phyloP scores from a whole-genome alignment of 2,113 vertebrate genomes.

The Dasyornis broadbenti region DNA sequence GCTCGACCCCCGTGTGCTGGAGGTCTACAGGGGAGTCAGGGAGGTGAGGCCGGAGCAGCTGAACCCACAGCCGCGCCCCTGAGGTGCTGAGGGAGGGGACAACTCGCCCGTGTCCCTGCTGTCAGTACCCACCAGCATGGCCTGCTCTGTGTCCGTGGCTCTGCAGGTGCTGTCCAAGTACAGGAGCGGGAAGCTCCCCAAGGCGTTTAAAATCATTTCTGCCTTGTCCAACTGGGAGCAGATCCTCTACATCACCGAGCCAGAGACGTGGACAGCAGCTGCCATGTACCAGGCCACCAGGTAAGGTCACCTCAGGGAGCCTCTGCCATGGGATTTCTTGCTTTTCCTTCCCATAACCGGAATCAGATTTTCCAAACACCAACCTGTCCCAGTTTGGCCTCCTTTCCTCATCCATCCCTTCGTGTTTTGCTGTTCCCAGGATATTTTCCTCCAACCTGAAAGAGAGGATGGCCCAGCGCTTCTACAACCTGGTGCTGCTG shows the following conservation, averaged over 20 bases:
- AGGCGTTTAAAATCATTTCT: constrained; percentile 96
- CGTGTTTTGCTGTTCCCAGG: constrained; percentile 51
- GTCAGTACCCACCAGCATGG: fast-evolving
- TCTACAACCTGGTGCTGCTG: constrained; percentile 93
- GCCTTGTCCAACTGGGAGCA: constrained; percentile 97
- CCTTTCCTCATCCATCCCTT: neutral
- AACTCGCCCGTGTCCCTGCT: fast-evolving
- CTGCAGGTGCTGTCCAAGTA: constrained; percentile 89
- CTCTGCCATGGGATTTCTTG: fast-evolving
- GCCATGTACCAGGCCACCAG: constrained; percentile 97
- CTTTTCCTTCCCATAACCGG: neutral
- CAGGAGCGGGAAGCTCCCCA: constrained; percentile 94
- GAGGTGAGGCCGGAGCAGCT: constrained; percentile 72
- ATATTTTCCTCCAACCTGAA: constrained; percentile 96
- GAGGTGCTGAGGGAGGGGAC: neutral
- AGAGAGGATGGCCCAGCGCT: constrained; percentile 94
- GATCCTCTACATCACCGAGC: constrained; percentile 93
- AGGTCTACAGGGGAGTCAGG: constrained; percentile 89
- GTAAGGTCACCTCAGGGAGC: constrained; percentile 49
- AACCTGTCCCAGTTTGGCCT: fast-evolving
- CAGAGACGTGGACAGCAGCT: constrained; percentile 91
- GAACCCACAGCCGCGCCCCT: fast-evolving
- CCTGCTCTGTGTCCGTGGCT: fast-evolving
- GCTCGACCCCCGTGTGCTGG: constrained; percentile 85
- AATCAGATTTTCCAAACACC: neutral